These are phyloP conservation scores for Lindbergichthys nudifrons DNA, from an alignment of 2,797 vertebrate species.

Conservation along the genomic window DNA sequence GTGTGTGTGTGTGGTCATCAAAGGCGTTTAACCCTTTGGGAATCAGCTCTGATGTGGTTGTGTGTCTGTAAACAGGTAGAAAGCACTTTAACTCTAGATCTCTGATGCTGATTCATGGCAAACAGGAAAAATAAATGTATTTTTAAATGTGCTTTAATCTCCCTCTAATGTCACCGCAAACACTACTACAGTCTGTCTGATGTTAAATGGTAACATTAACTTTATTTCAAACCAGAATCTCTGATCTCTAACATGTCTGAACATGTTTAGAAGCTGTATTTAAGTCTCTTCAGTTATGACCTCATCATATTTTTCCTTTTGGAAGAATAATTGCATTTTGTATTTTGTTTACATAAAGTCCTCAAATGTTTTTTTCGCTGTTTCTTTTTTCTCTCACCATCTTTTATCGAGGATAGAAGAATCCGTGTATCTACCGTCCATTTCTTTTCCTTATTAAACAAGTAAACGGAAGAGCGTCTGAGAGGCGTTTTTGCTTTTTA, in stretches of 20 bases:
- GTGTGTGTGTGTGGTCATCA: constrained; percentile 32
- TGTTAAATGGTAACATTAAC: not conserved
- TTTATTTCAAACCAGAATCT: not conserved
- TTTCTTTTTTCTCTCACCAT: too few species aligned
- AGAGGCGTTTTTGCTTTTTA: too few species aligned
- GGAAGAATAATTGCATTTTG: too few species aligned
- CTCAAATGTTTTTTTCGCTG: too few species aligned
- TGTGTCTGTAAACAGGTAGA: constrained; percentile 37
- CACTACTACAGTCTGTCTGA: constrained; percentile 2
- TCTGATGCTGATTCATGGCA: constrained; percentile 30
- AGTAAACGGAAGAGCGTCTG: too few species aligned
- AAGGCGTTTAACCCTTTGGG: constrained; percentile 21
- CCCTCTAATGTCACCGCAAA: constrained; percentile 50
- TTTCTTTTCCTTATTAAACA: too few species aligned
- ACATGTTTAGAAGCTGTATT: too few species aligned
- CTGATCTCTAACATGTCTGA: constrained; percentile 8
- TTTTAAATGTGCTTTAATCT: constrained; percentile 49
- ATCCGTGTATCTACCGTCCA: too few species aligned
- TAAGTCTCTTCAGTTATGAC: too few species aligned
- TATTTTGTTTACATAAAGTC: too few species aligned
- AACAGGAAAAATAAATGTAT: constrained; percentile 24
- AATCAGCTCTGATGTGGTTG: constrained; percentile 44
- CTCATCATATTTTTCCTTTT: too few species aligned
- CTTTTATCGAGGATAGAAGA: too few species aligned
- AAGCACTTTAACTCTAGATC: constrained; percentile 18